phyloP scores from a whole-genome alignment of 2,113 vertebrate species.

The Nicator chloris region DNA sequence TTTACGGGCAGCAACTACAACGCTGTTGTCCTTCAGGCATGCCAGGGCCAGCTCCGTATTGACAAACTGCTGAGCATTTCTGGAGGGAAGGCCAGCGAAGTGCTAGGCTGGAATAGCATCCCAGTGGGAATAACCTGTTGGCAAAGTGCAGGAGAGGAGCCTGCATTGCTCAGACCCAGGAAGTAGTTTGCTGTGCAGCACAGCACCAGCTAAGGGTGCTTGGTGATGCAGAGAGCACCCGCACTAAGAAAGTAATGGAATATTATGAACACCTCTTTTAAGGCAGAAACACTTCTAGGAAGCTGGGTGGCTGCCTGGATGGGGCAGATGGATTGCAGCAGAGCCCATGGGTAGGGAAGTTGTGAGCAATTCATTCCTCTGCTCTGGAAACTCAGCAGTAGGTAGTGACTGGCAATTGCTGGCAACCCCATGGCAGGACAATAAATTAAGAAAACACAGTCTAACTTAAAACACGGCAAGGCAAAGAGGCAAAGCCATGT shows the following conservation, averaged over 20 bases:
- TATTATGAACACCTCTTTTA: accelerated
- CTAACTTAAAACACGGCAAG: background rate
- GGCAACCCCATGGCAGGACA: background rate
- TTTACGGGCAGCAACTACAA: background rate
- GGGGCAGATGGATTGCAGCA: background rate
- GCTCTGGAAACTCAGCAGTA: background rate
- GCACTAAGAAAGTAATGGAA: background rate
- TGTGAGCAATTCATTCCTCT: background rate
- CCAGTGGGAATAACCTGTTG: background rate
- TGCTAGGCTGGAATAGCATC: background rate
- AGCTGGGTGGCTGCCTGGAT: background rate
- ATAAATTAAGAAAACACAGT: background rate
- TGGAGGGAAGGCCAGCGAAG: background rate
- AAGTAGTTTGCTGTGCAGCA: background rate
- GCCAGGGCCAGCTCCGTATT: background rate
- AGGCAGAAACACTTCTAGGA: background rate
- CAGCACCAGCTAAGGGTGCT: background rate
- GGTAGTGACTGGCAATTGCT: background rate
- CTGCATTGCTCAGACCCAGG: background rate
- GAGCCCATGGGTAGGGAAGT: background rate
- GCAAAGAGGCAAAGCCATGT: background rate
- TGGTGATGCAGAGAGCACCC: background rate
- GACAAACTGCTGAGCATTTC: background rate
- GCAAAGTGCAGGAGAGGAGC: background rate
- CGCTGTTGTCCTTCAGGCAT: accelerated